These are phyloP conservation scores for Diarsia dahlii DNA, from an alignment of 2,888 invertebrate genomes.

Conservation along the genomic window DNA sequence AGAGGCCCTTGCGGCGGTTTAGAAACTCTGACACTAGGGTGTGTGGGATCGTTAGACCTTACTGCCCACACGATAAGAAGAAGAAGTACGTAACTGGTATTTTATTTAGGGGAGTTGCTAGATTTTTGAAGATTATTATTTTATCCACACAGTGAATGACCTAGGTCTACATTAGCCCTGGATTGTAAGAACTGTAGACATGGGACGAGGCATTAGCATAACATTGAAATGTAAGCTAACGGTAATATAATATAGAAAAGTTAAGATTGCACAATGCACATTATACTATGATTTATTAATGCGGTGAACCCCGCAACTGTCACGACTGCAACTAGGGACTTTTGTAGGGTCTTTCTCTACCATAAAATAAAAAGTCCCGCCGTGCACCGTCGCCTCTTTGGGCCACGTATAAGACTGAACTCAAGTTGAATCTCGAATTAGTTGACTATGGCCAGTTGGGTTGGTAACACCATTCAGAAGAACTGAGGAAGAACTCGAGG, in stretches of 20 bases:
- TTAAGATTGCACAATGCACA: neutral
- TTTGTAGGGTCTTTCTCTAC: neutral
- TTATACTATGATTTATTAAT: neutral
- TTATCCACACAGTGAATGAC: neutral
- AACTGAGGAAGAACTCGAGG: neutral
- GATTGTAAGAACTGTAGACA: neutral
- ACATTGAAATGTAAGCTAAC: neutral
- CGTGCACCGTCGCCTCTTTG: neutral
- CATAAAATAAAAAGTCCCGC: conserved; percentile 37
- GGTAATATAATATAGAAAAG: neutral
- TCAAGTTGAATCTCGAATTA: conserved; percentile 7
- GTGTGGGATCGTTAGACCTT: too few species aligned
- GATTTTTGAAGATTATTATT: neutral
- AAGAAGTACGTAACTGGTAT: too few species aligned
- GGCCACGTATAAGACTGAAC: conserved; percentile 39
- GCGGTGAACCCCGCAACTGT: conserved; percentile 32
- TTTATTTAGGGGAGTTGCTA: too few species aligned
- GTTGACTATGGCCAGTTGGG: conserved; percentile 13
- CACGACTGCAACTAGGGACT: conserved; percentile 31
- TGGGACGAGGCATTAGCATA: neutral
- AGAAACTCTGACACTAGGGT: too few species aligned
- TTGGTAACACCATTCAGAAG: conserved; percentile 2
- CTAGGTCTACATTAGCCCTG: neutral
- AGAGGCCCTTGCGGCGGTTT: too few species aligned
- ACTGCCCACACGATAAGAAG: too few species aligned